These are phyloP conservation scores for Willisornis vidua DNA, from an alignment of 2,113 vertebrate species.

Conservation along the genomic window DNA sequence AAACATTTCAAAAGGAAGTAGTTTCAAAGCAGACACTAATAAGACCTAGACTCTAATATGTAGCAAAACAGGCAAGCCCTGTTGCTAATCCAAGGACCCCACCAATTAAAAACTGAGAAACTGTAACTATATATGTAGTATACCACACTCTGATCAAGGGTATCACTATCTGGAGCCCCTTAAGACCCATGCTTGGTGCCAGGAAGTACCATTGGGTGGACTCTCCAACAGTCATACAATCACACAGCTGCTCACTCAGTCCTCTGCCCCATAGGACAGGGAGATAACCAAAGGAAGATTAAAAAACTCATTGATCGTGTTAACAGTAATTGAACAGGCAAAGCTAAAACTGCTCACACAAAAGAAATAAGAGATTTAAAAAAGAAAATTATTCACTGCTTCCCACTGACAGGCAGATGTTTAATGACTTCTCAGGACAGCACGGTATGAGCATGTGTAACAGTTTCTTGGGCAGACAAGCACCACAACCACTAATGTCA, in stretches of 20 bases:
- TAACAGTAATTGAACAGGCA: neutral
- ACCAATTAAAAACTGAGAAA: neutral
- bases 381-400: neutral
- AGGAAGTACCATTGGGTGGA: neutral
- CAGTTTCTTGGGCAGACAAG: neutral
- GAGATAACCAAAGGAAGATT: neutral
- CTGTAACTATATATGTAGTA: neutral
- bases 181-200: rapidly evolving
- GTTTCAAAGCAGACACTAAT: neutral
- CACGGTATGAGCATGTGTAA: neutral
- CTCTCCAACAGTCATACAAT: neutral
- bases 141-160: neutral
- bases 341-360: neutral
- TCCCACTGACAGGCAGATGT: neutral
- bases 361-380: neutral
- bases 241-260: neutral
- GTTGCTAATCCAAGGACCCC: neutral
- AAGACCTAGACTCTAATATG: neutral
- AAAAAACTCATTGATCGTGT: neutral
- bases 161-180: neutral
- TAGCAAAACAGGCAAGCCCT: neutral
- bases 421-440: neutral
- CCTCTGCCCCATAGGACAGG: rapidly evolving
- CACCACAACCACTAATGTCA: neutral
- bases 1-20: neutral